A percentile compares a stretch with the other conserved stretches of the same genome.
These are phyloP conservation scores for Pseudois nayaur DNA, from an alignment of 2,113 vertebrate genomes.

Conservation along the genomic window DNA sequence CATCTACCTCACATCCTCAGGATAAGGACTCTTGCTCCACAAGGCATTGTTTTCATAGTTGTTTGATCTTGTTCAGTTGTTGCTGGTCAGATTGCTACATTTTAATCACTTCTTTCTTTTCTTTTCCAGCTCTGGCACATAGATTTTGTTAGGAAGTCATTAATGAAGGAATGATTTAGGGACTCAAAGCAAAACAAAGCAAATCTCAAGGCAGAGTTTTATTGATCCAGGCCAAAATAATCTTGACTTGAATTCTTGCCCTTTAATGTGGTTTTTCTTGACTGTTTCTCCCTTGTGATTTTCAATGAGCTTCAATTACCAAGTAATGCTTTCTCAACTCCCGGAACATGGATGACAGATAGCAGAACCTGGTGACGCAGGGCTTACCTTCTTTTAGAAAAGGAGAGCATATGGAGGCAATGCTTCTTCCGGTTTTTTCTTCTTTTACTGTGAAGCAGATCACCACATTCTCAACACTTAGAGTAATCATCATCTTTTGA, in stretches of 20 bases:
- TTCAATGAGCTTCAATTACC: constrained; percentile 17
- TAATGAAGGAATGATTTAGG: not conserved
- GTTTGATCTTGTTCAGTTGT: not conserved
- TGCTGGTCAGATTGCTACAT: not conserved
- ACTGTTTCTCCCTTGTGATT: not conserved
- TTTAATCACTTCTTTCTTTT: not conserved
- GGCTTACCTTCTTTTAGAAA: not conserved
- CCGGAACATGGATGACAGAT: not conserved
- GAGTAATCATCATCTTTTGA: not conserved
- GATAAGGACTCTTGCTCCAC: not conserved
- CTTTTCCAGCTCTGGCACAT: not conserved
- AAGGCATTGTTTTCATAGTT: not conserved
- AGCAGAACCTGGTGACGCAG: not conserved
- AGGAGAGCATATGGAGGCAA: not conserved
- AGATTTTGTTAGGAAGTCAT: not conserved
- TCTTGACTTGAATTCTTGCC: constrained; percentile 14
- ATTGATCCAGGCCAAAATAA: not conserved
- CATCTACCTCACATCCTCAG: not conserved
- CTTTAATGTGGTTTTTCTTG: not conserved
- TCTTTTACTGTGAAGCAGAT: not conserved
- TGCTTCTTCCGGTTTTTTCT: not conserved
- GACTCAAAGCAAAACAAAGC: not conserved
- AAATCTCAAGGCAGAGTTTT: not conserved
- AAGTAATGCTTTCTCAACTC: not conserved
- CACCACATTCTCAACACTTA: not conserved